A percentile compares a stretch with the other conserved stretches of the same genome.
Conservation (phyloP, 2,797 vertebrate species). For the Malacoraja senta region DNA sequence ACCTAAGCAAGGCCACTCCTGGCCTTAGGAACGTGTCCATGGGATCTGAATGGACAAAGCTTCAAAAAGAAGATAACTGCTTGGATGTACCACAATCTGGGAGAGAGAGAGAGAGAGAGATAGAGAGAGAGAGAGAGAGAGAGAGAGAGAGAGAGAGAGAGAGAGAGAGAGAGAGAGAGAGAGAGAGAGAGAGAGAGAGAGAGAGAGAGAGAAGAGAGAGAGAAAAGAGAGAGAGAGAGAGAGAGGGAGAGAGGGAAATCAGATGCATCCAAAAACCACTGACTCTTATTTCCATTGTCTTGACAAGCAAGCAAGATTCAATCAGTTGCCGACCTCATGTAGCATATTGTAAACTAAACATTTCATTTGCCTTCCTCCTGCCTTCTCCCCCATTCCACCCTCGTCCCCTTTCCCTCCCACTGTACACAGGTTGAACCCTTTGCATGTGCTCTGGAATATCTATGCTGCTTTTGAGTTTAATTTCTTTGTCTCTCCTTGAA, state of each 20-base stretch:
- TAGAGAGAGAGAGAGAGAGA: conserved; percentile 45
- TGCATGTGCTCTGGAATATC: conserved; percentile 70
- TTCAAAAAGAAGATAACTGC: background rate
- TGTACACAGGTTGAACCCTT: conserved; percentile 69
- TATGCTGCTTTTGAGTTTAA: conserved; percentile 60
- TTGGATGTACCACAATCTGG: conserved; percentile 53
- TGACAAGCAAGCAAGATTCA: conserved; percentile 69
- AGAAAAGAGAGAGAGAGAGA: conserved; percentile 39
- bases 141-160: conserved; percentile 41
- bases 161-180: conserved; percentile 45
- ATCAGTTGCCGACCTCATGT: conserved; percentile 64
- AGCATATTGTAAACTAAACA: conserved; percentile 63
- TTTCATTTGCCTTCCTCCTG: conserved; percentile 49
- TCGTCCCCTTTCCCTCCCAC: conserved; percentile 52
- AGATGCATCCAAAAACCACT: conserved; percentile 54
- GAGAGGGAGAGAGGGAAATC: conserved; percentile 44
- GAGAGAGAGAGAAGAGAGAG: conserved; percentile 44
- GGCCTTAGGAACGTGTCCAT: background rate
- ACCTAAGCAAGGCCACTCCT: background rate
- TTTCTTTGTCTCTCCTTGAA: conserved; percentile 41
- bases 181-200: conserved; percentile 39
- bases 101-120: conserved; percentile 43
- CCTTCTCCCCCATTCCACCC: conserved; percentile 47
- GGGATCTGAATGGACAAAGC: conserved; percentile 40
- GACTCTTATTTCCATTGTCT: conserved; percentile 57